Percentiles rank a stretch among this genome's conserved stretches.
These are phyloP conservation scores for Scytalopus superciliaris DNA, from an alignment of 2,113 vertebrate species.

Conservation along the genomic window DNA sequence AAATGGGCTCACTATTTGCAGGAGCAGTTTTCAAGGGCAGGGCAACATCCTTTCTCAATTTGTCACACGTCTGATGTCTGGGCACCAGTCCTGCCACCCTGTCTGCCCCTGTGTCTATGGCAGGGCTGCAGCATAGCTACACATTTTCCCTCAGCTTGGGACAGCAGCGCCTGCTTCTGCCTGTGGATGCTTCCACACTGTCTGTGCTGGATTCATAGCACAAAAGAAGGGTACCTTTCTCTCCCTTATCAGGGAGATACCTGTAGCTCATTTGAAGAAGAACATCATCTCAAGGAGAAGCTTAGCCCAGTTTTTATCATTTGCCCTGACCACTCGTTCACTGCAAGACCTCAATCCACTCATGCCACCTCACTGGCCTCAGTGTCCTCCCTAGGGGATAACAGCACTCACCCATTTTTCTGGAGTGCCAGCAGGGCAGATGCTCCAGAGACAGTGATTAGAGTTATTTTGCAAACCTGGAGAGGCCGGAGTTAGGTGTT, in stretches of 20 bases:
- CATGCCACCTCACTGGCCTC: neutral
- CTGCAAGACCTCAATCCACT: neutral
- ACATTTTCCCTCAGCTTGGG: neutral
- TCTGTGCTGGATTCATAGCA: neutral
- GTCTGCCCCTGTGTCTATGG: neutral
- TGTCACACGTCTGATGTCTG: neutral
- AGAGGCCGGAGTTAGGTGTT: neutral
- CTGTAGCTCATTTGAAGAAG: neutral
- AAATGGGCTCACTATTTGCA: neutral
- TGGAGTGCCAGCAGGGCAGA: neutral
- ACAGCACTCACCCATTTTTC: neutral
- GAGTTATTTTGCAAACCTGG: neutral
- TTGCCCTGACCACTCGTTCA: neutral
- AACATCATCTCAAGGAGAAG: neutral
- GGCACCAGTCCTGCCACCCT: neutral
- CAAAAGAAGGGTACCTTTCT: neutral
- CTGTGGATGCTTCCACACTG: neutral
- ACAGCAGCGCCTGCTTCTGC: neutral
- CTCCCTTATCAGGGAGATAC: neutral
- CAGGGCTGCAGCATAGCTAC: neutral
- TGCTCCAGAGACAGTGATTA: neutral
- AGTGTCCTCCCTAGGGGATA: neutral
- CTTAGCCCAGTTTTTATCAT: neutral
- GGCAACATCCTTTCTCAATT: neutral
- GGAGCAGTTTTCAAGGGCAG: neutral